Conservation (phyloP, 2,888 invertebrate genomes). For the Lepidochrysops patricia region DNA sequence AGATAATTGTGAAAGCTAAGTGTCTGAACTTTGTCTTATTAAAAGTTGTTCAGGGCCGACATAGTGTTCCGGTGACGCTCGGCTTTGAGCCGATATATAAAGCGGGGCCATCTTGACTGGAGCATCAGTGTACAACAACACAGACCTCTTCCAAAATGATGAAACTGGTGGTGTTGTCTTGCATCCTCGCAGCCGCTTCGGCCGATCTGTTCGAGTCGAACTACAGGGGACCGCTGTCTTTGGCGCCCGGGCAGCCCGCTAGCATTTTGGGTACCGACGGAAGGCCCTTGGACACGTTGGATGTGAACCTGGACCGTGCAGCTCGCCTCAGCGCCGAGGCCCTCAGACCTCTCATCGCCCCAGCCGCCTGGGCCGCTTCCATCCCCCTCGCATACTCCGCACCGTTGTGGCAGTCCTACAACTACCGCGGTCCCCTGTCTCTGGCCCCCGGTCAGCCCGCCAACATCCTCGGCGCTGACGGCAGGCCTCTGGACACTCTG, state of each 20-base stretch:
- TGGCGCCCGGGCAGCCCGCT: slow-evolving; percentile 63
- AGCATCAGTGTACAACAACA: slow-evolving; percentile 60
- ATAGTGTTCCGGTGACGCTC: slow-evolving; percentile 33
- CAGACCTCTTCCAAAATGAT: slow-evolving; percentile 66
- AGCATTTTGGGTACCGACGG: slow-evolving; percentile 58
- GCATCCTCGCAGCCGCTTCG: slow-evolving; percentile 73
- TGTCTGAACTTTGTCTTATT: slow-evolving; percentile 31
- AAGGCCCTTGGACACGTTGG: slow-evolving; percentile 60
- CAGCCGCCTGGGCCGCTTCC: slow-evolving; percentile 23
- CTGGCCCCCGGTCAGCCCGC: slow-evolving; percentile 63
- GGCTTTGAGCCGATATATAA: slow-evolving; percentile 46
- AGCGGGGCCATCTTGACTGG: slow-evolving; percentile 26
- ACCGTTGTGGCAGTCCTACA: slow-evolving; percentile 35
- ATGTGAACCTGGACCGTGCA: slow-evolving; percentile 61
- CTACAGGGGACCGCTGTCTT: slow-evolving; percentile 56
- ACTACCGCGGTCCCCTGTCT: slow-evolving; percentile 57
- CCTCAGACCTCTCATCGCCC: slow-evolving; percentile 25
- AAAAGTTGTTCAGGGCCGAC: slow-evolving; percentile 55
- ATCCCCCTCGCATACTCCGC: slow-evolving; percentile 31
- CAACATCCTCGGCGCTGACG: slow-evolving; percentile 54
- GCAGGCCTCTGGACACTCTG: slow-evolving; percentile 60
- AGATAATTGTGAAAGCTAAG: slow-evolving; percentile 5
- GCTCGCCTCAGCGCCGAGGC: slow-evolving; percentile 58
- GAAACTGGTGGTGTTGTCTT: slow-evolving; percentile 77
- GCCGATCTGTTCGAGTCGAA: slow-evolving; percentile 31